Base-by-base conservation (phyloP, 2,888 invertebrate genomes). In the Torymus texanus region DNA sequence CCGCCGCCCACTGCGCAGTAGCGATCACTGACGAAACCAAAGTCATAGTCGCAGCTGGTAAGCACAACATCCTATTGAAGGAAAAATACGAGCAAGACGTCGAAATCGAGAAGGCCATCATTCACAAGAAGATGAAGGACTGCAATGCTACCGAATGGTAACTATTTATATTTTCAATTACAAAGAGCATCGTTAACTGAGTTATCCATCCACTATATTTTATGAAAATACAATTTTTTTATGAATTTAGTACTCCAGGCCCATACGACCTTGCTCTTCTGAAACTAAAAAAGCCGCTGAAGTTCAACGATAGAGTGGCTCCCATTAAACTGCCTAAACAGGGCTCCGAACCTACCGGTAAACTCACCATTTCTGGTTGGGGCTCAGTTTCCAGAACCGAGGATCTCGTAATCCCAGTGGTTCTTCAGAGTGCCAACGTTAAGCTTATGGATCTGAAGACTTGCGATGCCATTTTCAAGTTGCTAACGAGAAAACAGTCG, bases 261-360 rank as follows among this genome's bases (percentile, higher is more conserved):
- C 90, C 91, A 18, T 91, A 92, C 83, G 93, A 93, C 85, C 91
- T 93, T 51, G 92, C 92, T 53, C 83, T 93, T 1, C 82, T 93
- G 16, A 88, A 88, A 70, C 85, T 93, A 68, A 82, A 82, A 13
- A 82, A 79, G 1, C 84, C 88, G 0, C 85, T 91, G 56, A 81
- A 66, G 1, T 87, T 88, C n/a, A 88, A 87, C 73, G 85, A 85
- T 13, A 84, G 79, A 50, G 90, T 92, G 0, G 84, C 87, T 29
- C 85, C 90, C 0, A 88, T 91, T 41, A 81, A 80, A 16, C 84
- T 92, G 16, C 91, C 92, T 2, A 81, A 78, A 29, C 72, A 80
- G 2, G 86, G 84, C 55, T 4, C 21, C 12, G 90, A 90, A 63
- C 78, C 84, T 71, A 71, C 76, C 2, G 91, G 90, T 58, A 75